Conservation (phyloP, 2,888 invertebrate genomes). For the Athripsodes cinereus region DNA sequence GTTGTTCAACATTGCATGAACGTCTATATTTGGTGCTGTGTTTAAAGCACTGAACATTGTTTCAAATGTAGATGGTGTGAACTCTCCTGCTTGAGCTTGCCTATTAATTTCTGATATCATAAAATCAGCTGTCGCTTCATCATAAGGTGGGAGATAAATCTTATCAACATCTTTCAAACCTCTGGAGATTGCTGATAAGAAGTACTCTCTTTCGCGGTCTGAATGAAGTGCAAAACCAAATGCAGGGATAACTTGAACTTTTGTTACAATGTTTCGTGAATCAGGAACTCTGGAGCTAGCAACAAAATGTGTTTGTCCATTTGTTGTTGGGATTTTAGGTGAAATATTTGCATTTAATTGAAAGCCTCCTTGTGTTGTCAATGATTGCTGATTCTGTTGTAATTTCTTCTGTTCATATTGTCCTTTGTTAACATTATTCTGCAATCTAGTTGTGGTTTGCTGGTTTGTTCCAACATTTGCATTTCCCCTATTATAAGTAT, state of each 20-base stretch:
- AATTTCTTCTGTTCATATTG: not conserved
- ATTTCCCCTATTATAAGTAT: too few relatives aligned
- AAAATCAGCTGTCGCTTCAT: conserved; percentile 2
- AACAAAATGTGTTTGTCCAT: not conserved
- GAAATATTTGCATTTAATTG: not conserved
- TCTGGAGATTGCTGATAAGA: conserved; percentile 34
- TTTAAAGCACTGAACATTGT: not conserved
- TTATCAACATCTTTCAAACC: conserved; percentile 28
- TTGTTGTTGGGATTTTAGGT: not conserved
- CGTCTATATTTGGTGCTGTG: not conserved
- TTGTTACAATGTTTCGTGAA: conserved; percentile 7
- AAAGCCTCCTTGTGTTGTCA: not conserved
- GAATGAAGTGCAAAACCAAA: conserved; percentile 36
- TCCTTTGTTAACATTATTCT: too few relatives aligned
- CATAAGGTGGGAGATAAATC: conserved; percentile 19
- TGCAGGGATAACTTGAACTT: conserved; percentile 38
- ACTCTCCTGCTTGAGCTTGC: not conserved
- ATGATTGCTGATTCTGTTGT: not conserved
- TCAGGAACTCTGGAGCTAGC: not conserved
- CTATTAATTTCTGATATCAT: not conserved
- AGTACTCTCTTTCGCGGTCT: conserved; percentile 34
- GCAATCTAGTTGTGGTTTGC: too few relatives aligned
- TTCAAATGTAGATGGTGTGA: not conserved
- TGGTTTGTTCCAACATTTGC: too few relatives aligned
- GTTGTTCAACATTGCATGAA: not conserved